These are phyloP conservation scores for Dendrolimus kikuchii DNA, from an alignment of 1,140 invertebrate genomes.

Conservation along the genomic window DNA sequence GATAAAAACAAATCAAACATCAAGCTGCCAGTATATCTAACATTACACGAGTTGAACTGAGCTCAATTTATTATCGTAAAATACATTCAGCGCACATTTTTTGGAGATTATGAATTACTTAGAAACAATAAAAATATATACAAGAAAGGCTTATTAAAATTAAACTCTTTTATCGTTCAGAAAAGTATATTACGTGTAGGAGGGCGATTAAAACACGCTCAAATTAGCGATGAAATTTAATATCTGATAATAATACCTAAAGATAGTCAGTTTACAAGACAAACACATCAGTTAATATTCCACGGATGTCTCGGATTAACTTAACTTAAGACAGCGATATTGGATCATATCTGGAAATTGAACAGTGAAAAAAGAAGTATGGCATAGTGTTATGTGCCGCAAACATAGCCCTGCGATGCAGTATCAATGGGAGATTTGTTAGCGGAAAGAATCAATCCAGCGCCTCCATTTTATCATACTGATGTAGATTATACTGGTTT, in stretches of 20 bases:
- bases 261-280: conserved; percentile 11
- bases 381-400: conserved; percentile 5
- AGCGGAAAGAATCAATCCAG: conserved; percentile 1
- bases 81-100: no score
- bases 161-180: conserved; percentile 20
- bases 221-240: conserved; percentile 12
- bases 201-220: conserved; percentile 23
- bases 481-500: conserved; percentile 9
- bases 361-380: conserved; percentile 1
- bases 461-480: conserved; percentile 2
- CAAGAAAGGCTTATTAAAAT: no score
- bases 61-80: no score
- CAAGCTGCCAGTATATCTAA: no score
- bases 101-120: no score
- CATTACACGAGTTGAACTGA: no score
- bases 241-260: conserved; percentile 27
- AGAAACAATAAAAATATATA: no score
- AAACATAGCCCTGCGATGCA: neutral
- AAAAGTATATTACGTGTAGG: conserved; percentile 31
- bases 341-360: conserved; percentile 8
- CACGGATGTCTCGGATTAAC: conserved; percentile 30
- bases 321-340: conserved; percentile 13
- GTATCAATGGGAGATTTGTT: conserved; percentile 9
- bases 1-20: no score
- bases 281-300: conserved; percentile 23